These are phyloP conservation scores for Drosophila rhopaloa DNA, from an alignment of 1,140 invertebrate species.

Conservation along the genomic window DNA sequence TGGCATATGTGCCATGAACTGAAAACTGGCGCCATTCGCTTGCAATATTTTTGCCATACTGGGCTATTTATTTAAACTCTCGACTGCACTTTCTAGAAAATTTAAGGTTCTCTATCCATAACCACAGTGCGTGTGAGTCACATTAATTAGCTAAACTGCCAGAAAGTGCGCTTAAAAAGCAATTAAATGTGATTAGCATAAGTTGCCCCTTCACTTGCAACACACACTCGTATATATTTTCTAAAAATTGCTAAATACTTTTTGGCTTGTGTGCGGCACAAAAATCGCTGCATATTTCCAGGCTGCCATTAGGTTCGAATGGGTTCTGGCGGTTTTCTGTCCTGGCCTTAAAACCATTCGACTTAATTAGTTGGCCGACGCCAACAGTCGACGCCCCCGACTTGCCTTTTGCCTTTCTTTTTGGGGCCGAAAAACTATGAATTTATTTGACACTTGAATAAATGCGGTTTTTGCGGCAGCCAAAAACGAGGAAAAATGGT, in stretches of 20 bases:
- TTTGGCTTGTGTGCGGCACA: conserved; percentile 7
- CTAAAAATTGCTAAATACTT: conserved; percentile 60
- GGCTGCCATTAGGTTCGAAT: conserved; percentile 37
- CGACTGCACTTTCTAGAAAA: conserved; percentile 22
- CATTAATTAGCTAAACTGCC: conserved; percentile 74
- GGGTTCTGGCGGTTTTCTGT: conserved; percentile 43
- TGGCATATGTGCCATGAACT: conserved; percentile 50
- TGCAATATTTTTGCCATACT: conserved; percentile 25
- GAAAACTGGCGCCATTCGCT: conserved; percentile 45
- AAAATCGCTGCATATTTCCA: conserved; percentile 21
- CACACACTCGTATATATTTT: conserved; percentile 17
- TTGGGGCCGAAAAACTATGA: conserved; percentile 65
- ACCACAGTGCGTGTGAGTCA: conserved; percentile 62
- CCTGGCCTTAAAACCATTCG: conserved; percentile 60
- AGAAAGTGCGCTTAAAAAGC: conserved; percentile 82
- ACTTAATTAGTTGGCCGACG: conserved; percentile 78
- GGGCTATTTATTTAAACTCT: conserved; percentile 42
- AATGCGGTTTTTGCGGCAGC: conserved; percentile 76
- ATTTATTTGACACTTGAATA: conserved; percentile 84
- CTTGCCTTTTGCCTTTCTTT: conserved; percentile 10
- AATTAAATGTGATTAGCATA: conserved; percentile 84
- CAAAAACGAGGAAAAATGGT: conserved; percentile 75
- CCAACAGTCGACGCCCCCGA: conserved; percentile 39
- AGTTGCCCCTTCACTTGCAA: conserved; percentile 48
- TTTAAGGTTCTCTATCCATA: conserved; percentile 20